Conservation (phyloP, 2,888 invertebrate genomes). For the Drosophila multiciliata region DNA sequence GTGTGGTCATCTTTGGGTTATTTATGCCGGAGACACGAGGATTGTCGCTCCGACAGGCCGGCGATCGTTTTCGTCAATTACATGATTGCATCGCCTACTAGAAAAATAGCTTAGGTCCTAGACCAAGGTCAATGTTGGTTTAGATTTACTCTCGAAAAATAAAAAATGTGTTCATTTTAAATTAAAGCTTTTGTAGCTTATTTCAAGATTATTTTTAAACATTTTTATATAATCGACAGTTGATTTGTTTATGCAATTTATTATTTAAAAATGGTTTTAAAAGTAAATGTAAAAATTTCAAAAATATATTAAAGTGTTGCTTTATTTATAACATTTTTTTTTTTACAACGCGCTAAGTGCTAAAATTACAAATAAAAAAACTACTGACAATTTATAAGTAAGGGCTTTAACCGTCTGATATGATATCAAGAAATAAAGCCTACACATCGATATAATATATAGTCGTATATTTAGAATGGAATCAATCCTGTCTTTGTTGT, state of each 20-base stretch:
- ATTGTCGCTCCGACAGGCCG: constrained; percentile 60
- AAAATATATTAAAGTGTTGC: not conserved
- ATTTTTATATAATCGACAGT: not conserved
- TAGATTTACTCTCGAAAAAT: not conserved
- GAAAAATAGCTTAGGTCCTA: not conserved
- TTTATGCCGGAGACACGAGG: constrained; percentile 66
- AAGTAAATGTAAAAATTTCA: not conserved
- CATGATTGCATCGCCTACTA: constrained; percentile 65
- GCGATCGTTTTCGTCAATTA: constrained; percentile 52
- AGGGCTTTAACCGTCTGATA: not conserved
- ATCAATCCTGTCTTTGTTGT: not conserved
- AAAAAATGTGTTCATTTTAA: not conserved
- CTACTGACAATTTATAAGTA: not conserved
- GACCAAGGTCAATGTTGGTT: not conserved
- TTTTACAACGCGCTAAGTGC: not conserved
- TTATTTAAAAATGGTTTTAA: not conserved
- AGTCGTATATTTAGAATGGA: not conserved
- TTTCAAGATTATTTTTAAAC: not conserved
- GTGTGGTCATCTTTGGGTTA: constrained; percentile 48
- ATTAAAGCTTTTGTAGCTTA: not conserved
- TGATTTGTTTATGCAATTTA: not conserved
- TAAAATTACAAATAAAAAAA: not conserved
- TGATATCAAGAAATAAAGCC: not conserved
- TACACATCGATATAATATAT: not conserved
- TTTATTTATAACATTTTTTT: not conserved